A percentile compares a stretch with the other conserved stretches of the same genome.
Evolutionary conservation across 1,140 invertebrate species (phyloP).

Genomic region (Macrosteles quadrilineatus): DNA sequence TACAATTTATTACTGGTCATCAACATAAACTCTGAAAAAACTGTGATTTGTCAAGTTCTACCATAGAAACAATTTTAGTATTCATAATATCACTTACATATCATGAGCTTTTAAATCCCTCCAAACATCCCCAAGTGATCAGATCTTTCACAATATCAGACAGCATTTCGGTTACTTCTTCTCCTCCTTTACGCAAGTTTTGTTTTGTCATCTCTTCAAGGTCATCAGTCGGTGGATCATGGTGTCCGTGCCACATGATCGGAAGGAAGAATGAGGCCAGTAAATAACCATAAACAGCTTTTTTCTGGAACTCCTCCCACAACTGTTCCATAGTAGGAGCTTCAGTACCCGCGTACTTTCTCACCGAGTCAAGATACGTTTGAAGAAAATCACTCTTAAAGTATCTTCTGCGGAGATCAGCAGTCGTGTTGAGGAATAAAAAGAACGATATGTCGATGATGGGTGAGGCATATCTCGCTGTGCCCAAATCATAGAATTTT

Average conservation of each 20-base stretch:
- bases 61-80: too few relatives aligned
- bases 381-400: slow-evolving; percentile 44
- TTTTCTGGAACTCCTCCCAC: slow-evolving; percentile 4
- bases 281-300: slow-evolving; percentile 17
- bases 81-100: too few relatives aligned
- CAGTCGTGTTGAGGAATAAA: slow-evolving; percentile 47
- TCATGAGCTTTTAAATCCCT: not conserved
- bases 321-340: slow-evolving; percentile 37
- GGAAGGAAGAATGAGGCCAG: slow-evolving; percentile 4
- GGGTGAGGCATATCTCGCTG: slow-evolving; percentile 47
- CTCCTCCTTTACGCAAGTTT: slow-evolving; percentile 25
- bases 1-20: too few relatives aligned
- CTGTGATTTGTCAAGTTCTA: too few relatives aligned
- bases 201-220: not conserved
- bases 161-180: slow-evolving; percentile 42
- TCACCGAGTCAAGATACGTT: slow-evolving; percentile 44
- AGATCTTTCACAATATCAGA: slow-evolving; percentile 6
- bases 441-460: slow-evolving; percentile 51
- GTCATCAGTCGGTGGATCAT: not conserved
- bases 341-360: not conserved
- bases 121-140: not conserved
- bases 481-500: slow-evolving; percentile 51
- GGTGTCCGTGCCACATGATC: not conserved
- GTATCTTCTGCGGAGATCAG: slow-evolving; percentile 35
- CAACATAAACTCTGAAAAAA: too few relatives aligned